Evolutionary conservation across 2,797 vertebrate species (phyloP).

Genomic region (Darevskia nairensis): DNA sequence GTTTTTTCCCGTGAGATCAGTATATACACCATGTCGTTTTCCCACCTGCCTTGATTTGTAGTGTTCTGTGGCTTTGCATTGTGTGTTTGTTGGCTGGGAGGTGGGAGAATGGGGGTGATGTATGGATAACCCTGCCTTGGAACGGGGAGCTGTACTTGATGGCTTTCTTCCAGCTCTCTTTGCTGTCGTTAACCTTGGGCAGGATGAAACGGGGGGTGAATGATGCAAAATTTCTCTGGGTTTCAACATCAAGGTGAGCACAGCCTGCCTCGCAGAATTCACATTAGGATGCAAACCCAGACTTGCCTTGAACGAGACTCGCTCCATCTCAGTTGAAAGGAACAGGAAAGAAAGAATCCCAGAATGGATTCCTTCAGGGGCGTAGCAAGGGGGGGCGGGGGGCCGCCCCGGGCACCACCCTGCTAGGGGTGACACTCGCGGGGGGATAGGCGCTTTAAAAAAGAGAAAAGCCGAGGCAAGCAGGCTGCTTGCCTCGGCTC

Average conservation of each 20-base stretch:
- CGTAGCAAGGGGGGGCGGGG: no score
- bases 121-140: conserved; percentile 2
- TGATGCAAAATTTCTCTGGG: conserved; percentile 11
- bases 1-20: background rate
- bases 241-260: background rate
- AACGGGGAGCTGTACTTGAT: background rate
- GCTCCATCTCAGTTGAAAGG: conserved; percentile 3
- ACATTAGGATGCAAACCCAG: conserved; percentile 35
- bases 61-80: background rate
- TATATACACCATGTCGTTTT: background rate
- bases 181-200: conserved; percentile 20
- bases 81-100: background rate
- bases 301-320: conserved; percentile 1
- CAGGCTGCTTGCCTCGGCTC: no score
- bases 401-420: no score
- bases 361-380: background rate
- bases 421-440: no score
- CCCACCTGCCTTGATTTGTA: background rate
- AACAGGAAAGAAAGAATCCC: conserved; percentile 15
- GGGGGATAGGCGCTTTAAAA: no score
- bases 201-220: background rate
- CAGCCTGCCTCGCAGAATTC: conserved; percentile 9
- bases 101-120: background rate
- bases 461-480: no score
- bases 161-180: background rate